phyloP scores from a whole-genome alignment of 92 coral and sea anemone genomes.

The Nematostella vectensis region DNA sequence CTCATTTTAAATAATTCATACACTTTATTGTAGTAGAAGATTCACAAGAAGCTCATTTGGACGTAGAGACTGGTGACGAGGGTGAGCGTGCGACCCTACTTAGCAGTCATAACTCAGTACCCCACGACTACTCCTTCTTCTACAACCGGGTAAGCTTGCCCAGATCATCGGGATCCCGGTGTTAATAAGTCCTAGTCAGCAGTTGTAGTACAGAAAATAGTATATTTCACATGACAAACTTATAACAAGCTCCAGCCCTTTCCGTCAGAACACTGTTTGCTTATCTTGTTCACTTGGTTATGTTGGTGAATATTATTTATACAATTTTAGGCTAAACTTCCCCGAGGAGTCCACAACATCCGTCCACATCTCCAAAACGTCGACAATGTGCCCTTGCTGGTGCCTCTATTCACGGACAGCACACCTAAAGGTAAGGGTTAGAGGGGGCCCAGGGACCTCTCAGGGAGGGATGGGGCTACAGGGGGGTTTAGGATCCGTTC shows the following conservation, averaged over 20 bases:
- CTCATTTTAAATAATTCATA: too few species aligned
- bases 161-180: too few species aligned
- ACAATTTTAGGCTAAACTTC: slow-evolving; percentile 90
- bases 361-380: slow-evolving; percentile 85
- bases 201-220: neutral
- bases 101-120: slow-evolving; percentile 49
- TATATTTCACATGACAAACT: too few species aligned
- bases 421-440: slow-evolving; percentile 61
- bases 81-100: slow-evolving; percentile 24
- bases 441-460: neutral
- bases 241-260: too few species aligned
- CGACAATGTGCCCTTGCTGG: slow-evolving; percentile 96
- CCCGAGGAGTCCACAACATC: slow-evolving; percentile 87
- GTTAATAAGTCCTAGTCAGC: too few species aligned
- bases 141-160: slow-evolving; percentile 63
- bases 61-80: slow-evolving; percentile 7
- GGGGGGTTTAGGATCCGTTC: neutral
- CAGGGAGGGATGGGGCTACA: neutral
- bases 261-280: too few species aligned
- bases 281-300: too few species aligned
- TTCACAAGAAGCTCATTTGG: slow-evolving; percentile 8
- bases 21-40: neutral
- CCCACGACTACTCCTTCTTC: slow-evolving; percentile 81
- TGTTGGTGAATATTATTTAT: too few species aligned
- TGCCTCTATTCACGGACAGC: slow-evolving; percentile 94